A percentile compares a stretch with the other conserved stretches of the same genome.
Evolutionary conservation across 2,888 invertebrate species (phyloP).

Genomic region (Trissonchulus latispiculum): DNA sequence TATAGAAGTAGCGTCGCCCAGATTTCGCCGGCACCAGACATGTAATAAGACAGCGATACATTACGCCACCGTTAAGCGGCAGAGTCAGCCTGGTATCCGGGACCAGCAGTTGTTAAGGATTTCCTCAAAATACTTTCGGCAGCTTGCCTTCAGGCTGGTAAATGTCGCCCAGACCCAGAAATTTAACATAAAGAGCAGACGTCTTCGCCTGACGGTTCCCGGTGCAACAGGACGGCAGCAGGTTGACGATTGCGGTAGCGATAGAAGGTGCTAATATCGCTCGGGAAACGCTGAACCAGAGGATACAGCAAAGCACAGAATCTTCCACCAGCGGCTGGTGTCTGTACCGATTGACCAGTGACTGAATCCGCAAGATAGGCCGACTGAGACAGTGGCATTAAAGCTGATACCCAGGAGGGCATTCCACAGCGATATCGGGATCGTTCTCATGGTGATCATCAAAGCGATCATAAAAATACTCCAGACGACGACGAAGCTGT

Average conservation of each 20-base stretch:
- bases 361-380: conserved; percentile 74
- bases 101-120: too few species aligned
- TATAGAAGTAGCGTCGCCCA: too few species aligned
- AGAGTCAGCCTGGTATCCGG: too few species aligned
- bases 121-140: conserved; percentile 2
- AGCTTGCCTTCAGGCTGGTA: conserved; percentile 8
- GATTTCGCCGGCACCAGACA: conserved; percentile 55
- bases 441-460: conserved; percentile 60
- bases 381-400: conserved; percentile 73
- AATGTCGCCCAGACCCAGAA: conserved; percentile 47
- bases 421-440: conserved; percentile 72
- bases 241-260: conserved; percentile 67
- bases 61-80: conserved; percentile 57
- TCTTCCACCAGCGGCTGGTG: conserved; percentile 57
- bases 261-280: conserved; percentile 77
- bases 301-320: conserved; percentile 58
- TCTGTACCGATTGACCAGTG: conserved; percentile 31
- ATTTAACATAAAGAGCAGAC: conserved; percentile 45
- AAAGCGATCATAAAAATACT: conserved; percentile 58
- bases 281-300: conserved; percentile 43
- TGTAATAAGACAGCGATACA: conserved; percentile 71
- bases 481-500: conserved; percentile 24
- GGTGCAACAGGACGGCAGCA: conserved; percentile 59
- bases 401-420: conserved; percentile 84
- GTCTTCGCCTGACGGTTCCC: conserved; percentile 47